A percentile compares a stretch with the other conserved stretches of the same genome.
Evolutionary conservation across 2,888 invertebrate species (phyloP).

Genomic region (Phortica magna): DNA sequence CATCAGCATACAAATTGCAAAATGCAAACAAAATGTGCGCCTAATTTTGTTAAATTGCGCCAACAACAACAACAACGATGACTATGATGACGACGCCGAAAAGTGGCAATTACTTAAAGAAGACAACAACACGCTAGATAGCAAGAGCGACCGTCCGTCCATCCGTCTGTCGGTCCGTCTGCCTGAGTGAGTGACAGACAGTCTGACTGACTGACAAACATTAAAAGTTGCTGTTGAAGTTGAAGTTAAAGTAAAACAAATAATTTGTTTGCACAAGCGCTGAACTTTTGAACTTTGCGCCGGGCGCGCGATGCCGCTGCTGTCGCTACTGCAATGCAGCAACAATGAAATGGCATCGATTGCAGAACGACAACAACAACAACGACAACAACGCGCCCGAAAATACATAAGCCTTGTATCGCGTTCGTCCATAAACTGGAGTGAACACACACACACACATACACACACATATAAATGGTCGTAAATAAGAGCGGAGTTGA

Average conservation of each 20-base stretch:
- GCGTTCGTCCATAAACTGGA: slow-evolving; percentile 18
- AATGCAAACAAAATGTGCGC: slow-evolving; percentile 45
- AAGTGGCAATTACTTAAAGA: slow-evolving; percentile 63
- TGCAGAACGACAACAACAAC: no score
- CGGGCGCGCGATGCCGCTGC: slow-evolving; percentile 16
- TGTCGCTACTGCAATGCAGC: slow-evolving; percentile 46
- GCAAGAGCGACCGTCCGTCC: background rate
- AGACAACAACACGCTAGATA: slow-evolving; percentile 48
- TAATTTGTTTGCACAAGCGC: slow-evolving; percentile 71
- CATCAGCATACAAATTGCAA: slow-evolving; percentile 49
- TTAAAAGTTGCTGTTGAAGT: slow-evolving; percentile 10
- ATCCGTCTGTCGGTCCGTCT: no score
- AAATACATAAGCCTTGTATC: slow-evolving; percentile 14
- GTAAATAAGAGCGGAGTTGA: background rate
- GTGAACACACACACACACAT: background rate
- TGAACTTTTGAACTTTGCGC: slow-evolving; percentile 66
- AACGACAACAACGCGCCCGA: background rate
- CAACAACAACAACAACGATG: slow-evolving; percentile 5
- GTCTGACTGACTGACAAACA: background rate
- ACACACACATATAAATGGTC: background rate
- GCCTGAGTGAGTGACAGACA: slow-evolving; percentile 37
- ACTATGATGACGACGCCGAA: slow-evolving; percentile 41
- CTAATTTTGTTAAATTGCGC: slow-evolving; percentile 46
- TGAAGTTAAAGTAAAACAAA: slow-evolving; percentile 55
- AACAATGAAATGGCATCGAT: slow-evolving; percentile 20